Evolutionary conservation across 2,888 invertebrate species (phyloP).

Genomic region (Eupithecia dodoneata): DNA sequence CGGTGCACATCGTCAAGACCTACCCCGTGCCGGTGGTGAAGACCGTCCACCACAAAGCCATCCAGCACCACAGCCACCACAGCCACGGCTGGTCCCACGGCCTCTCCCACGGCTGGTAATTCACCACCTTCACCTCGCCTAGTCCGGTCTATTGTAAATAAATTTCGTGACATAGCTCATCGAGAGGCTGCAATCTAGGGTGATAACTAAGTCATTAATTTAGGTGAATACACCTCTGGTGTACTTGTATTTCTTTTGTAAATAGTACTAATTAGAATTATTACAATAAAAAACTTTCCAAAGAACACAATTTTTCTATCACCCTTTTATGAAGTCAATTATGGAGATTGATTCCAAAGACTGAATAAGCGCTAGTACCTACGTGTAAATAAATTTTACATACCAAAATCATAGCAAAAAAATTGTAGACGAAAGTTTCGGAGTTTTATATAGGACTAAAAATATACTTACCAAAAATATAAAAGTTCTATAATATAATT

Average conservation of each 20-base stretch:
- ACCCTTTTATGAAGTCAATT: not conserved
- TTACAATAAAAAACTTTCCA: conserved; percentile 70
- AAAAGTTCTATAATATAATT: not conserved
- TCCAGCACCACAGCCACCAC: conserved; percentile 56
- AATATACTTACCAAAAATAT: not conserved
- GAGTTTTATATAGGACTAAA: not conserved
- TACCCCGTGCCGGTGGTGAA: conserved; percentile 76
- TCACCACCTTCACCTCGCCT: conserved; percentile 52
- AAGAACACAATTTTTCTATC: conserved; percentile 55
- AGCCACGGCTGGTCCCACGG: conserved; percentile 46
- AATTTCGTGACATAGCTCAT: conserved; percentile 73
- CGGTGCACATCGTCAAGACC: conserved; percentile 72
- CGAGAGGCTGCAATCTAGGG: conserved; percentile 82
- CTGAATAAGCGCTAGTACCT: no score
- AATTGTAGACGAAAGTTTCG: not conserved
- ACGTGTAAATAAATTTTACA: not conserved
- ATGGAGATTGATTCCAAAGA: not conserved
- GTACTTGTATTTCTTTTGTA: conserved; percentile 70
- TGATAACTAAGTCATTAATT: conserved; percentile 84
- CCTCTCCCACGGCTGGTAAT: conserved; percentile 51
- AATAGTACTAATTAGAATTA: conserved; percentile 71
- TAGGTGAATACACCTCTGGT: conserved; percentile 66
- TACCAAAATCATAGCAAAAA: not conserved
- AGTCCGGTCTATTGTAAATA: conserved; percentile 77
- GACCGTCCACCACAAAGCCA: conserved; percentile 76